A percentile compares a stretch with the other conserved stretches of the same genome.
phyloP scores from a whole-genome alignment of 2,113 vertebrate genomes.

The Columbina picui region DNA sequence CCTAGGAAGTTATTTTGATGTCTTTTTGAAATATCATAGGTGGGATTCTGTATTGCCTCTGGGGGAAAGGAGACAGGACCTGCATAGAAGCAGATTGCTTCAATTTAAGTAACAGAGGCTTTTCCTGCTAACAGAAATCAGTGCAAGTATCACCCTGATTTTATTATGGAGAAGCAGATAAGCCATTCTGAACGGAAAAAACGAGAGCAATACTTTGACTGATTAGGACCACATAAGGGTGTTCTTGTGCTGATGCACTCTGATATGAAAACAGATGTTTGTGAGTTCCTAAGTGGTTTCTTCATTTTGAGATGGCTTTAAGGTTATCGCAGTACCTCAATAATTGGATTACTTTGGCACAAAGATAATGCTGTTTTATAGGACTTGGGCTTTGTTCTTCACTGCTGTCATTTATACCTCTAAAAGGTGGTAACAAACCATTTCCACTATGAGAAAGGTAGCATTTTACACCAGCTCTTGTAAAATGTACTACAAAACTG shows the following conservation, averaged over 20 bases:
- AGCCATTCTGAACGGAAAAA: background rate
- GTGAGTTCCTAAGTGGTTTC: conserved; percentile 38
- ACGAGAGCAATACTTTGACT: background rate
- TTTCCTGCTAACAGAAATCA: conserved; percentile 13
- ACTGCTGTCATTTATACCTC: background rate
- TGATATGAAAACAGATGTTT: background rate
- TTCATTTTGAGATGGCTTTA: conserved; percentile 23
- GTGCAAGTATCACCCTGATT: conserved; percentile 24
- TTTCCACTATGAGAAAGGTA: background rate
- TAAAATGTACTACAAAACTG: background rate
- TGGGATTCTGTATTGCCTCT: background rate
- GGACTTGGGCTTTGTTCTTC: background rate
- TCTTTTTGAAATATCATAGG: conserved; percentile 13
- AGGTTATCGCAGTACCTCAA: conserved; percentile 3
- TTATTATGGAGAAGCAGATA: conserved; percentile 32
- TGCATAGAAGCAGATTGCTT: background rate
- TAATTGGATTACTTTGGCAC: conserved; percentile 19
- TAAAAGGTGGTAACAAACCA: background rate
- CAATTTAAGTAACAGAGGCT: conserved; percentile 18
- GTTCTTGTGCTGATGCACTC: conserved; percentile 20
- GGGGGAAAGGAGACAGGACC: background rate
- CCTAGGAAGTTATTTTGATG: background rate
- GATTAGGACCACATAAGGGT: background rate
- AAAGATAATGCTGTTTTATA: background rate
- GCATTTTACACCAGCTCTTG: background rate